These are phyloP conservation scores for Echinometra lucunter DNA, from an alignment of 53 echinoderm and acorn worm genomes.

Conservation along the genomic window DNA sequence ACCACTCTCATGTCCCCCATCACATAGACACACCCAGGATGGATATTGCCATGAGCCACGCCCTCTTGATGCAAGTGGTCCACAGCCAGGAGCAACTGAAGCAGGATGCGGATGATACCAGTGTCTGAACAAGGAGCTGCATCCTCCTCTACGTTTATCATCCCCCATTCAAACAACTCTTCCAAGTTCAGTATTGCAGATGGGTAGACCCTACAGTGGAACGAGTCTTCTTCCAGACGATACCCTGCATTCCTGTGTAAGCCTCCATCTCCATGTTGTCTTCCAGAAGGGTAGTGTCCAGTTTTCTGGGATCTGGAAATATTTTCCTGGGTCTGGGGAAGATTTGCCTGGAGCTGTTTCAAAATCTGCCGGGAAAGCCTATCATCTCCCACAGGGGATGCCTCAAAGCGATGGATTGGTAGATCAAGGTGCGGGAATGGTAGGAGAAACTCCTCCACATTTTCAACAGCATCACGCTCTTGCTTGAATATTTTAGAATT, in stretches of 20 bases:
- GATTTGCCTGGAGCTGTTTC: not conserved
- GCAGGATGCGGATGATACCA: conserved; percentile 74
- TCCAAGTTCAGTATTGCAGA: not conserved
- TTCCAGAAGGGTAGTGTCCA: not conserved
- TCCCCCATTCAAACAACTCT: not conserved
- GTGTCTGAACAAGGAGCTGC: not conserved
- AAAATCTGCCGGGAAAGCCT: not conserved
- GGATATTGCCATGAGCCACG: conserved; percentile 76
- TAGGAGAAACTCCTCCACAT: not conserved
- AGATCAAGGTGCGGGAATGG: conserved; percentile 24
- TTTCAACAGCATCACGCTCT: not conserved
- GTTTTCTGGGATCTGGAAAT: not conserved
- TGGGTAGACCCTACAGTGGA: not conserved
- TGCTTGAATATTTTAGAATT: not conserved
- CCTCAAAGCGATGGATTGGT: not conserved
- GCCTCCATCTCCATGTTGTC: not conserved
- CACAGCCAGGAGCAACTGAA: conserved; percentile 76
- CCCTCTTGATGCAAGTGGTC: conserved; percentile 72
- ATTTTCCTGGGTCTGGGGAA: not conserved
- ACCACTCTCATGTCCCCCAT: conserved; percentile 77
- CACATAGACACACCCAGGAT: conserved; percentile 73
- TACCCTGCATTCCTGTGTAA: not conserved
- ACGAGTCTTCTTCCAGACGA: not conserved
- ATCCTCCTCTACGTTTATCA: not conserved
- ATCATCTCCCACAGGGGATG: not conserved